A percentile compares a stretch with the other conserved stretches of the same genome.
Evolutionary conservation across 2,888 invertebrate species (phyloP).

Genomic region (Rutpela maculata): DNA sequence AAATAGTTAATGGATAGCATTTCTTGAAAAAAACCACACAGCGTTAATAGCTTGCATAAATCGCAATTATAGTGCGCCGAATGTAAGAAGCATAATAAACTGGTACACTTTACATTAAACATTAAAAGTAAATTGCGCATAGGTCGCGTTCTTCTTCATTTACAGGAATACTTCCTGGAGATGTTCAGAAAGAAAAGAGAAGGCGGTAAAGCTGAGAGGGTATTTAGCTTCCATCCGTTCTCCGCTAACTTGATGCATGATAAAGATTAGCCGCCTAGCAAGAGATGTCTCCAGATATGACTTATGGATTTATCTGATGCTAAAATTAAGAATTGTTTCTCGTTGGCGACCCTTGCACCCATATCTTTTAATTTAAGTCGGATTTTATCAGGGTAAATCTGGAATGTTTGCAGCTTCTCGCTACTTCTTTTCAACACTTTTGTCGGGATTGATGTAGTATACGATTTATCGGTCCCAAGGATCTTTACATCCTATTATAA

Average conservation of each 20-base stretch:
- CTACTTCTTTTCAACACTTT: slow-evolving; percentile 50
- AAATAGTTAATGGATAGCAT: background rate
- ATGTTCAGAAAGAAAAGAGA: slow-evolving; percentile 32
- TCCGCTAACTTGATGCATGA: slow-evolving; percentile 56
- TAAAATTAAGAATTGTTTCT: slow-evolving; percentile 63
- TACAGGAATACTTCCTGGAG: slow-evolving; percentile 17
- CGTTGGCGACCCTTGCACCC: slow-evolving; percentile 49
- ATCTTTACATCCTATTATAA: slow-evolving; percentile 9
- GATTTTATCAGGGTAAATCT: slow-evolving; percentile 56
- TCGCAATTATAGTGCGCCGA: slow-evolving; percentile 11
- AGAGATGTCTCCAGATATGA: slow-evolving; percentile 61
- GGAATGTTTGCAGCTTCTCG: slow-evolving; percentile 51
- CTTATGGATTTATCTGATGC: slow-evolving; percentile 60
- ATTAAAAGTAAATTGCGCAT: slow-evolving; percentile 29
- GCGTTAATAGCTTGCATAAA: slow-evolving; percentile 16
- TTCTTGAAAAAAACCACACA: background rate
- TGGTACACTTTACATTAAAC: slow-evolving; percentile 35
- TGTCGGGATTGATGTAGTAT: slow-evolving; percentile 36
- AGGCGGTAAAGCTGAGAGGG: slow-evolving; percentile 46
- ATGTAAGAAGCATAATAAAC: slow-evolving; percentile 13
- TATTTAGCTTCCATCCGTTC: slow-evolving; percentile 56
- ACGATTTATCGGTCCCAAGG: slow-evolving; percentile 7
- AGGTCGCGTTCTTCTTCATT: slow-evolving; percentile 36
- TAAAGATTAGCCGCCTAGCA: slow-evolving; percentile 60
- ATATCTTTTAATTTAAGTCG: slow-evolving; percentile 63